Conservation (phyloP, 2,888 invertebrate genomes). For the Oithona nana region DNA sequence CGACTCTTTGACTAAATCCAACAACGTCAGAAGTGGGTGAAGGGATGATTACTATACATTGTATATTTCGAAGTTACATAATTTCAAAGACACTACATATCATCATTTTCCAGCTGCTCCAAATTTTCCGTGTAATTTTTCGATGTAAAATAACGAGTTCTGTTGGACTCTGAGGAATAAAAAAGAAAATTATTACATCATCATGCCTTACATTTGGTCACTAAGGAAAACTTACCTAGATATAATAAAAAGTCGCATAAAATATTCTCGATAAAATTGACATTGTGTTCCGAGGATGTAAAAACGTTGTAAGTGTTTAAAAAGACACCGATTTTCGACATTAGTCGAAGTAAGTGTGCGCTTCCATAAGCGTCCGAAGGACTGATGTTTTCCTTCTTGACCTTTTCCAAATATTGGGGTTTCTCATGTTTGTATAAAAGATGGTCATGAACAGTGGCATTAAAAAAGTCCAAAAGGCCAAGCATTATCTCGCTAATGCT, state of each 20-base stretch:
- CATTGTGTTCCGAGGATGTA: background rate
- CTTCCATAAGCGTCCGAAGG: background rate
- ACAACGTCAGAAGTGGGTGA: too few species aligned
- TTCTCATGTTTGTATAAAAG: background rate
- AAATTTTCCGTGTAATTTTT: constrained; percentile 7
- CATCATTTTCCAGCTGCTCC: too few species aligned
- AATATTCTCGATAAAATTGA: background rate
- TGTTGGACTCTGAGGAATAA: background rate
- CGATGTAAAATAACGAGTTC: background rate
- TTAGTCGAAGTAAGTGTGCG: background rate
- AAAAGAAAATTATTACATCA: too few species aligned
- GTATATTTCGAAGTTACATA: too few species aligned
- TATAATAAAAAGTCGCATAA: background rate
- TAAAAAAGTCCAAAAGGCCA: background rate
- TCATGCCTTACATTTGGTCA: too few species aligned
- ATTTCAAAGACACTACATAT: too few species aligned
- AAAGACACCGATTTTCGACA: background rate
- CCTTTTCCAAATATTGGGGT: background rate
- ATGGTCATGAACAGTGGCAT: background rate
- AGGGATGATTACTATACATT: too few species aligned
- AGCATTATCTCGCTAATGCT: background rate
- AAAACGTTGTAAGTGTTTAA: background rate
- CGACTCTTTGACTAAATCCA: too few species aligned
- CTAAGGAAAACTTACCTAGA: too few species aligned
- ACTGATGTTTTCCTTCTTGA: background rate